Conservation (phyloP, 2,797 vertebrate genomes). For the Siniperca scherzeri region DNA sequence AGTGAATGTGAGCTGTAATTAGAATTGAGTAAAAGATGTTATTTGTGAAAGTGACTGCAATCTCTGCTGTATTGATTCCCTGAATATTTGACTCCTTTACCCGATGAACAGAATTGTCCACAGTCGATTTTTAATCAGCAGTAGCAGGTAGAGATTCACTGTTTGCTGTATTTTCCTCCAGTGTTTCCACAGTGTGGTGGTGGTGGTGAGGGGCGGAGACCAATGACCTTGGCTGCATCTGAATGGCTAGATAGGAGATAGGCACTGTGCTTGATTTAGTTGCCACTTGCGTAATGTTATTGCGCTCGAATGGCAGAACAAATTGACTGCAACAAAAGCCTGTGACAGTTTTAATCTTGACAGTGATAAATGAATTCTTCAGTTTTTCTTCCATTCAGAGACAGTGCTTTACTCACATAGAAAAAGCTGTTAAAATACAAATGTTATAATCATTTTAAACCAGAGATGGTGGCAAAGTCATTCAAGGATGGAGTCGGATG, state of each 20-base stretch:
- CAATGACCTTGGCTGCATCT: conserved; percentile 42
- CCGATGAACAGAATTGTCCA: background rate
- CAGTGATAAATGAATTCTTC: background rate
- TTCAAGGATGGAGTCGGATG: background rate
- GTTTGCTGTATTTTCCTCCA: conserved; percentile 1
- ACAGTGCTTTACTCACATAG: background rate
- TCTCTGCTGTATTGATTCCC: background rate
- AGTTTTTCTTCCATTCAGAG: background rate
- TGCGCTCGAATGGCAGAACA: background rate
- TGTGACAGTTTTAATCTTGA: background rate
- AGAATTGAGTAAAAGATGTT: background rate
- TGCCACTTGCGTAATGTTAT: background rate
- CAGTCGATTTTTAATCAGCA: background rate
- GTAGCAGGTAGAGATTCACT: background rate
- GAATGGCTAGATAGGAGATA: background rate
- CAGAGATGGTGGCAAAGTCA: background rate
- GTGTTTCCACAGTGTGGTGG: background rate
- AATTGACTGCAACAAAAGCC: conserved; percentile 4
- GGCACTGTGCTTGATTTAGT: background rate
- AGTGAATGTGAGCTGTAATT: conserved; percentile 4
- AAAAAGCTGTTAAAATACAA: background rate
- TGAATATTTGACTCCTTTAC: background rate
- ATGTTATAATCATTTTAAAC: background rate
- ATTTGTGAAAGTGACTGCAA: background rate
- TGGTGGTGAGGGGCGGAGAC: conserved; percentile 16